Evolutionary conservation across 2,797 vertebrate genomes (phyloP).

Genomic region (Perodicticus potto): DNA sequence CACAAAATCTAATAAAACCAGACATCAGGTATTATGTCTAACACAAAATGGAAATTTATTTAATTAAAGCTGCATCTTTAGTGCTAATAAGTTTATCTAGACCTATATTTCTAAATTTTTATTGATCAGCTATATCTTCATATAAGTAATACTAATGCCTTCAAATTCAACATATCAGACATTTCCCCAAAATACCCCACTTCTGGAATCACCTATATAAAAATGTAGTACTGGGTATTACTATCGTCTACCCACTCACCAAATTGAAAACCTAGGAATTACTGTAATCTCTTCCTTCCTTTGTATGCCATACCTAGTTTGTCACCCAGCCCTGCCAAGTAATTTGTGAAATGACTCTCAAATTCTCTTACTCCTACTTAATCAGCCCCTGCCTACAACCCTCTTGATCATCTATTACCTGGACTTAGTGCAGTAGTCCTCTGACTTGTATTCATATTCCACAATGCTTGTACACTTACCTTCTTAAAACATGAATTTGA

Average conservation of each 20-base stretch:
- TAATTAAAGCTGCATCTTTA: constrained; percentile 19
- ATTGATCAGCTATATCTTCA: not conserved
- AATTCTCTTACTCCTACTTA: not conserved
- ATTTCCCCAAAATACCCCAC: not conserved
- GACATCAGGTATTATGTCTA: not conserved
- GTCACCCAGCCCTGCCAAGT: not conserved
- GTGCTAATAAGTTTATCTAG: not conserved
- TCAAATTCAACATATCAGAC: not conserved
- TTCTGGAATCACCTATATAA: not conserved
- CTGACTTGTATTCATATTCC: not conserved
- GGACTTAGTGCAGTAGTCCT: not conserved
- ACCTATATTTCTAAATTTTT: not conserved
- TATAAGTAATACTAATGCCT: not conserved
- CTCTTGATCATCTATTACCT: not conserved
- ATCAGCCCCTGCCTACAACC: not conserved
- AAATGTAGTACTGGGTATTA: not conserved
- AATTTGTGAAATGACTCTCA: not conserved
- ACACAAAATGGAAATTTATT: constrained; percentile 31
- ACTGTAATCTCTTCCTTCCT: not conserved
- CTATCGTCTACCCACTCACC: not conserved
- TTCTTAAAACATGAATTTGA: not conserved
- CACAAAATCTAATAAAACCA: not conserved
- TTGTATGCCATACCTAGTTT: not conserved
- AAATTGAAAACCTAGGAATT: not conserved
- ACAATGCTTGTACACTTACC: not conserved